Base-by-base conservation (phyloP, 2,797 vertebrate genomes). In the Alfaro cultratus region DNA sequence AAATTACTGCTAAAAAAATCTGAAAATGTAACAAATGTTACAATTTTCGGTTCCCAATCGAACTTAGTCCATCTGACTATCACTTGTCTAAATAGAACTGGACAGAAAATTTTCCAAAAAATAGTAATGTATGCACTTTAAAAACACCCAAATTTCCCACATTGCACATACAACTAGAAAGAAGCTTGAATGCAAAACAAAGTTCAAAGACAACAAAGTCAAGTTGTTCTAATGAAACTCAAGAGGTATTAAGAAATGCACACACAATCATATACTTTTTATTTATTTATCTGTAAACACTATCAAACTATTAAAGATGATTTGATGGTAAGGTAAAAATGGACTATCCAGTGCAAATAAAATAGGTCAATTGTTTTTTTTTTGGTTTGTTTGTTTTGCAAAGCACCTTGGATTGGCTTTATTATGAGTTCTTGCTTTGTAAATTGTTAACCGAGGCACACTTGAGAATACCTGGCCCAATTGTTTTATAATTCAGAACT, bases 321-420 rank as follows among this genome's bases (percentile, higher is more conserved):
- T 88, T 60, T 85, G 85, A 86, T 80, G 70, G 71, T 51, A 60
- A 80, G 2, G 47, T 83, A 88, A 94, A 94, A 91, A 94, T 88
- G 53, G 80, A 91, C 90, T 82, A 74, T 89, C 87, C 68, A 81
- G 92, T 91, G 88, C 77, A 85, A 89, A 90, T 87, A 86, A 86
- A 92, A 83, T 80, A 73, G 74, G 76, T 36, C 74, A 75, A 78
- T 88, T 90, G 89, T 92, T 93, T 90, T 86, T 82, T 86, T 87
- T 67, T 71, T 77, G 4, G 4, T 47, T 46, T 43, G 1, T 46
- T 46, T 49, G 16, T 49, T 68, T 80, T 79, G 62, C 91, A 90
- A 93, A 91, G 91, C 77, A 86, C 45, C 47, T 47, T 70, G 81
- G 78, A 55, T 90, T 86, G 83, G 81, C 90, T 84, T 88, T 83